phyloP scores from a whole-genome alignment of 2,797 vertebrate species.

The Esox lucius region DNA sequence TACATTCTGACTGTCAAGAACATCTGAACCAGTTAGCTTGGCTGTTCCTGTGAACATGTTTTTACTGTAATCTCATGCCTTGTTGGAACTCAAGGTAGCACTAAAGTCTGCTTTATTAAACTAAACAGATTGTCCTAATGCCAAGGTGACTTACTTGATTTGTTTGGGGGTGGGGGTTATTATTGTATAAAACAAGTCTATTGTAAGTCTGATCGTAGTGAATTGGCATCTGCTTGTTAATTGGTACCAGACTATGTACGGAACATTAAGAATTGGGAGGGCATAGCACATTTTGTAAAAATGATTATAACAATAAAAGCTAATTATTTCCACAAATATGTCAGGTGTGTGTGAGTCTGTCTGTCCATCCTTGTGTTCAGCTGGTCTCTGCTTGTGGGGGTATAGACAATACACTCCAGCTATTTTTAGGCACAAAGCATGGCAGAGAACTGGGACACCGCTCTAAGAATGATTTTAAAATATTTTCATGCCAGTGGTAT shows the following conservation, averaged over 20 bases:
- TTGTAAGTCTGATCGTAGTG: conserved; percentile 76
- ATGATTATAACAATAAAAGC: conserved; percentile 74
- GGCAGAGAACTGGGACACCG: too few relatives aligned
- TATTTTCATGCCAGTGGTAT: too few relatives aligned
- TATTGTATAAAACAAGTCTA: conserved; percentile 38
- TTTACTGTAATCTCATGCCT: conserved; percentile 47
- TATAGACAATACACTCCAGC: too few relatives aligned
- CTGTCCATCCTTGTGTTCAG: neutral
- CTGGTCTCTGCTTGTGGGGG: neutral
- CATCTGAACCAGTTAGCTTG: conserved; percentile 30
- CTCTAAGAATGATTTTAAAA: too few relatives aligned
- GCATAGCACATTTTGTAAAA: conserved; percentile 74
- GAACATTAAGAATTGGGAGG: conserved; percentile 70
- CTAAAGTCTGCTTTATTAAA: conserved; percentile 41
- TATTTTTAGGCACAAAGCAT: too few relatives aligned
- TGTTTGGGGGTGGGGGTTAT: conserved; percentile 13
- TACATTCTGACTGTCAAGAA: conserved; percentile 43
- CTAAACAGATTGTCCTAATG: conserved; percentile 53
- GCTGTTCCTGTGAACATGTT: conserved; percentile 21
- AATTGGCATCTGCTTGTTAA: conserved; percentile 74
- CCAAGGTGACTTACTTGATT: conserved; percentile 74
- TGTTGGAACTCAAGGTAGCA: conserved; percentile 44
- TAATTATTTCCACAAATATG: conserved; percentile 64
- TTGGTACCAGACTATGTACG: conserved; percentile 64
- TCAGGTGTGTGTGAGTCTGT: neutral